phyloP scores from a whole-genome alignment of 2,888 invertebrate species.

The Sinohyriopsis cumingii region DNA sequence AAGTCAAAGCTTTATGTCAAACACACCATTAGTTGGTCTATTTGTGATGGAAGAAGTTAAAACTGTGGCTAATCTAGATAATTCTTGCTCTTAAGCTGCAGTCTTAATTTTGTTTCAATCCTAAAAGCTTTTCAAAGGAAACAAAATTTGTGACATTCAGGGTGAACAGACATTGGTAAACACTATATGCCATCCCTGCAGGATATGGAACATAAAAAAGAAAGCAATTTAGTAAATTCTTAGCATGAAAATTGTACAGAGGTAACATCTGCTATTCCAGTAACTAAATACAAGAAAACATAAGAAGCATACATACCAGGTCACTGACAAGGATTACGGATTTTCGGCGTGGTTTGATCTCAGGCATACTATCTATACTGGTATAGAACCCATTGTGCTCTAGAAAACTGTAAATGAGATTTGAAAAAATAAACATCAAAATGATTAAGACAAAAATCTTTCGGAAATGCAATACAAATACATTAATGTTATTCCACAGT shows the following conservation, averaged over 20 bases:
- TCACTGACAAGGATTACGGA: constrained; percentile 98
- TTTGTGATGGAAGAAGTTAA: too few relatives aligned
- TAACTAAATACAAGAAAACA: constrained; percentile 8
- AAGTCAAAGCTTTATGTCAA: too few relatives aligned
- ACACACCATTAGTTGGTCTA: too few relatives aligned
- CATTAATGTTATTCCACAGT: too few relatives aligned
- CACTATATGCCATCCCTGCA: not conserved
- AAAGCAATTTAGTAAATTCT: not conserved
- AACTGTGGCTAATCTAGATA: too few relatives aligned
- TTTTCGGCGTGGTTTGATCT: constrained; percentile 96
- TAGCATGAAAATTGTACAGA: not conserved
- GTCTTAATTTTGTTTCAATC: too few relatives aligned
- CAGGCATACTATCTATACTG: constrained; percentile 99
- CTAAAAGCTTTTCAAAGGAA: too few relatives aligned
- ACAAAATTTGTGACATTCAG: too few relatives aligned
- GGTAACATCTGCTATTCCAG: not conserved
- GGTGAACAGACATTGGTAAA: too few relatives aligned
- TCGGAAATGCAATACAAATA: too few relatives aligned
- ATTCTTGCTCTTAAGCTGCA: too few relatives aligned
- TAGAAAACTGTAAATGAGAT: constrained; percentile 77
- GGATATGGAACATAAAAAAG: constrained; percentile 1
- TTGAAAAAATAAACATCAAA: not conserved
- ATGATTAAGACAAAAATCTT: not conserved
- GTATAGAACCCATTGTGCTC: constrained; percentile 99
- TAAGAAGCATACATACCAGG: constrained; percentile 83